phyloP scores from a whole-genome alignment of 1,140 invertebrate species.

The Chironomus tepperi region DNA sequence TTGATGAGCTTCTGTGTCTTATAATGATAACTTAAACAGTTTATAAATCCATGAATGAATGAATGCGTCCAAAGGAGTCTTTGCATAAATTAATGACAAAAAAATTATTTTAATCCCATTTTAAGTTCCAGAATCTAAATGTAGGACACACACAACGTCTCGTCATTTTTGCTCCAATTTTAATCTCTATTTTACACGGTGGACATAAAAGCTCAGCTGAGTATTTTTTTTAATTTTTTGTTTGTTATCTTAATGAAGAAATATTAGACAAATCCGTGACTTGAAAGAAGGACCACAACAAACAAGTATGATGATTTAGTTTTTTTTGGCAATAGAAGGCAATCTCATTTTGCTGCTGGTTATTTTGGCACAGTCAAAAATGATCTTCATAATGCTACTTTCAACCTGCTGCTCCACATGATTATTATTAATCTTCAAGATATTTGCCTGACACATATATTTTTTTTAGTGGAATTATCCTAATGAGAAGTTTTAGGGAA shows the following conservation, averaged over 20 bases:
- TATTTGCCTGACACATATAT: too few relatives aligned
- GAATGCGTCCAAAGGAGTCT: neutral
- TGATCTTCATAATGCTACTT: too few relatives aligned
- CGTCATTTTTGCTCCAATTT: neutral
- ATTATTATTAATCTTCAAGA: too few relatives aligned
- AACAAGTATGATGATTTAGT: neutral
- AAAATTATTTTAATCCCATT: constrained; percentile 17
- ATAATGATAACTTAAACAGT: neutral
- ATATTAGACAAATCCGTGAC: constrained; percentile 19
- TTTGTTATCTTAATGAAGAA: neutral
- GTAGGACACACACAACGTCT: neutral
- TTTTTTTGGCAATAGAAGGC: too few relatives aligned
- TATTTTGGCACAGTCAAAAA: too few relatives aligned
- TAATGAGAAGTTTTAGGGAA: too few relatives aligned
- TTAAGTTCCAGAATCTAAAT: neutral
- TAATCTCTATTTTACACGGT: neutral
- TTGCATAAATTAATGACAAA: constrained; percentile 18
- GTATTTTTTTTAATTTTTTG: neutral
- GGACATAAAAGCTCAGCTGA: neutral
- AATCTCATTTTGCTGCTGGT: too few relatives aligned
- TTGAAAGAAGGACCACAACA: neutral
- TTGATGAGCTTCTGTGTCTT: neutral
- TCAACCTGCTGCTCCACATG: too few relatives aligned
- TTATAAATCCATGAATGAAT: neutral
- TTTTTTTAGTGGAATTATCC: too few relatives aligned